These are phyloP conservation scores for Drosophila paranaensis DNA, from an alignment of 2,888 invertebrate genomes.

Conservation along the genomic window DNA sequence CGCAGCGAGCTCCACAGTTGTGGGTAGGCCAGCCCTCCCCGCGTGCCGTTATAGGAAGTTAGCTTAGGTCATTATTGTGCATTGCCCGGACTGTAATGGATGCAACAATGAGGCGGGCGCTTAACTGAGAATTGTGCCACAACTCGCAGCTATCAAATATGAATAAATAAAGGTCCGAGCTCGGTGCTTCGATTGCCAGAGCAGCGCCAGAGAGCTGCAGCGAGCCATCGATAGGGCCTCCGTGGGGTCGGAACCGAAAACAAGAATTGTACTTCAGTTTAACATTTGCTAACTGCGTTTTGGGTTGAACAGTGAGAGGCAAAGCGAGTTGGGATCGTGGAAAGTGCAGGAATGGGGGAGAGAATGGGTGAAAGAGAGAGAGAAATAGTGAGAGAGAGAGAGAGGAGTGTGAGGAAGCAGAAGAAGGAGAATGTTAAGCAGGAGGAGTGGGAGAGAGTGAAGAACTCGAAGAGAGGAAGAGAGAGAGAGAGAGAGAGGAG, in stretches of 20 bases:
- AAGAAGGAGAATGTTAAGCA: not conserved
- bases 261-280: not conserved
- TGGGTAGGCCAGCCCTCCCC: not conserved
- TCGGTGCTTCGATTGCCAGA: slow-evolving; percentile 17
- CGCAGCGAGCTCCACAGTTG: not conserved
- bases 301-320: not conserved
- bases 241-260: no score
- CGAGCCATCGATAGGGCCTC: not conserved
- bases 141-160: slow-evolving; percentile 38
- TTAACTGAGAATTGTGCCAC: slow-evolving; percentile 38
- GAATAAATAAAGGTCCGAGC: slow-evolving; percentile 40
- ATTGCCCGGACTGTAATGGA: slow-evolving; percentile 23
- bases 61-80: slow-evolving; percentile 38
- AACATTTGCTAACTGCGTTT: not conserved
- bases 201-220: not conserved
- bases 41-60: slow-evolving; percentile 16
- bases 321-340: no score
- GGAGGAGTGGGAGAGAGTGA: not conserved
- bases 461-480: not conserved
- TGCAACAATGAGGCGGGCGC: slow-evolving; percentile 33
- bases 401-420: not conserved
- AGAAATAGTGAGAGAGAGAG: not conserved
- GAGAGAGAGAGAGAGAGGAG: not conserved
- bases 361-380: not conserved
- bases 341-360: not conserved